Percentiles rank a stretch among this genome's conserved stretches.
Evolutionary conservation across 2,888 invertebrate genomes (phyloP).

Genomic region (Syritta pipiens): DNA sequence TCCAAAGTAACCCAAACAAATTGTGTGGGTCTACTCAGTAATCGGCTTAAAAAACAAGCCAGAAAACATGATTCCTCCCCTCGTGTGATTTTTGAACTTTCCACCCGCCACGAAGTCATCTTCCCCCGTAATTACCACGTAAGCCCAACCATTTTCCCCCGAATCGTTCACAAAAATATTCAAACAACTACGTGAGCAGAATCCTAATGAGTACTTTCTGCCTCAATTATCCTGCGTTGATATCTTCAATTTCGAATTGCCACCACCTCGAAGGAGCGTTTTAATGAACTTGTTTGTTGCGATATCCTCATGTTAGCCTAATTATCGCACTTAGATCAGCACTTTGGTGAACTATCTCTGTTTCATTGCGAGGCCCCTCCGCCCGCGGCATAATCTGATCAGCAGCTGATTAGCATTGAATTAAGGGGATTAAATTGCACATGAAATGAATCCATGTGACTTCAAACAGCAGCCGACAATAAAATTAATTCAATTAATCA

Average conservation of each 20-base stretch:
- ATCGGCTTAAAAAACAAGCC: too few relatives aligned
- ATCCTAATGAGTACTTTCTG: slow-evolving; percentile 22
- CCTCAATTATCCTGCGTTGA: slow-evolving; percentile 1
- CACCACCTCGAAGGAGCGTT: slow-evolving; percentile 34
- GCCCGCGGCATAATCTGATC: not conserved
- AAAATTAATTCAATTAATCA: slow-evolving; percentile 68
- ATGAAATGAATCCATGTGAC: slow-evolving; percentile 48
- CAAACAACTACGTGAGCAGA: slow-evolving; percentile 13
- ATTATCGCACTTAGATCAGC: slow-evolving; percentile 26
- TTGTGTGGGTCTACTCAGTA: too few relatives aligned
- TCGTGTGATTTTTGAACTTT: too few relatives aligned
- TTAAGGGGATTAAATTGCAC: slow-evolving; percentile 31
- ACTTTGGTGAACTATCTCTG: not conserved
- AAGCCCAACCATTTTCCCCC: not conserved
- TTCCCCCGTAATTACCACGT: not conserved
- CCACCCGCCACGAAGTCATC: too few relatives aligned
- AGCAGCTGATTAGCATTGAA: slow-evolving; percentile 34
- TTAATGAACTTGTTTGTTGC: slow-evolving; percentile 56
- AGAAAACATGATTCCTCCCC: too few relatives aligned
- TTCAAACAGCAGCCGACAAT: slow-evolving; percentile 54
- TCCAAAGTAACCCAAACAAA: too few relatives aligned
- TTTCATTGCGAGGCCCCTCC: not conserved
- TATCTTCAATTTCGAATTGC: not conserved
- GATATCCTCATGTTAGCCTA: slow-evolving; percentile 29
- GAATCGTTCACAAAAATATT: not conserved